Percentiles rank a stretch among this genome's conserved stretches.
Evolutionary conservation across 2,797 vertebrate genomes (phyloP).

Genomic region (Urocyon cinereoargenteus): DNA sequence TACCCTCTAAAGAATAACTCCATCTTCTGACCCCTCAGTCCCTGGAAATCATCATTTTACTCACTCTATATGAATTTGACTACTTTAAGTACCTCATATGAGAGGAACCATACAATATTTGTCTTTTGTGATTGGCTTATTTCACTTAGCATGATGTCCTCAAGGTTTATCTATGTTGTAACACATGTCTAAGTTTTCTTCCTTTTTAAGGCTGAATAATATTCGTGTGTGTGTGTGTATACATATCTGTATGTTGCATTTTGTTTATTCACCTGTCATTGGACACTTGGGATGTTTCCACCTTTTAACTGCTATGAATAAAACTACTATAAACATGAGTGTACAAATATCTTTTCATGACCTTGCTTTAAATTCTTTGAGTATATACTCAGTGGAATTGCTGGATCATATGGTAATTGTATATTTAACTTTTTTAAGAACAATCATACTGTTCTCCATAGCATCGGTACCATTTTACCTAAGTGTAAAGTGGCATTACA

Average conservation of each 20-base stretch:
- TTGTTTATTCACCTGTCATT: background rate
- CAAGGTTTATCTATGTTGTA: background rate
- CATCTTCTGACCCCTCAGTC: background rate
- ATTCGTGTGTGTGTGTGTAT: background rate
- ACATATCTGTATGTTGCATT: background rate
- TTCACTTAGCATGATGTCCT: background rate
- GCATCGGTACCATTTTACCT: background rate
- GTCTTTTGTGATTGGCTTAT: background rate
- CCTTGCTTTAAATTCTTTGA: background rate
- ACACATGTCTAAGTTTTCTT: background rate
- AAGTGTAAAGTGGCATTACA: too few relatives aligned
- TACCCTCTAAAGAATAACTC: background rate
- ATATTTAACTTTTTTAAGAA: background rate
- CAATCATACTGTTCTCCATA: background rate
- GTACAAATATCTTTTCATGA: background rate
- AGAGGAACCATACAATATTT: background rate
- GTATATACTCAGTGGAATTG: background rate
- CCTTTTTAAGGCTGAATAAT: background rate
- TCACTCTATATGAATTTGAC: conserved; percentile 3
- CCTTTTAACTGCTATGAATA: background rate
- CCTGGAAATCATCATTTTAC: background rate
- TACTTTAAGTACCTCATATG: background rate
- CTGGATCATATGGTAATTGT: background rate
- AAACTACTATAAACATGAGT: background rate
- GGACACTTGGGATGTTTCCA: background rate